These are phyloP conservation scores for Drosophila vallismaia DNA, from an alignment of 2,888 invertebrate genomes.

Conservation along the genomic window DNA sequence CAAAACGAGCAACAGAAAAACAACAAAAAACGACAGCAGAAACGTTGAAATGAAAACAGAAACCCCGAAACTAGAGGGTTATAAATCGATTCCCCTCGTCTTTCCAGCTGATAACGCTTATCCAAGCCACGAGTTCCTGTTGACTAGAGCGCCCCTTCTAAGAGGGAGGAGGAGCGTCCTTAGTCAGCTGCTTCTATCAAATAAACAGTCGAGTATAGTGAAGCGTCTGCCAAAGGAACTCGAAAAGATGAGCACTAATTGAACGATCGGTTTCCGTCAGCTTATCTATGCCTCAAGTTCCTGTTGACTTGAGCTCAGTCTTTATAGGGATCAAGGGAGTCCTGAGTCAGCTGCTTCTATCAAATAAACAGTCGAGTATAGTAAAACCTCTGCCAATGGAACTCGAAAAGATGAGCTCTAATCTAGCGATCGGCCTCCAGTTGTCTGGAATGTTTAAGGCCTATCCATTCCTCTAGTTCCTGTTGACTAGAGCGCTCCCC, in stretches of 20 bases:
- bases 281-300: slow-evolving; percentile 14
- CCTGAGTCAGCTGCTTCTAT: not conserved
- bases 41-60: not conserved
- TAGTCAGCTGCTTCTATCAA: too few species aligned
- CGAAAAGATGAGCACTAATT: too few species aligned
- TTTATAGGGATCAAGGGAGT: not conserved
- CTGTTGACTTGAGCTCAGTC: slow-evolving; percentile 5
- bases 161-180: too few species aligned
- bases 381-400: not conserved
- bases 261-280: slow-evolving; percentile 20
- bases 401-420: not conserved
- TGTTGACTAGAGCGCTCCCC: slow-evolving; percentile 3
- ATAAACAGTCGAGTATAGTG: too few species aligned
- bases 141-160: not conserved
- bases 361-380: not conserved
- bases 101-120: not conserved
- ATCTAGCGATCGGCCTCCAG: slow-evolving; percentile 4
- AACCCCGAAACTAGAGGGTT: not conserved
- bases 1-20: not conserved
- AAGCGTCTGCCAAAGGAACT: too few species aligned
- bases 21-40: not conserved
- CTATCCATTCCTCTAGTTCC: slow-evolving; percentile 6
- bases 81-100: not conserved
- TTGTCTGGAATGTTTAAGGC: slow-evolving; percentile 12
- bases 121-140: slow-evolving; percentile 12